Base-by-base conservation (phyloP, 2,888 invertebrate genomes). In the Baronia brevicornis region DNA sequence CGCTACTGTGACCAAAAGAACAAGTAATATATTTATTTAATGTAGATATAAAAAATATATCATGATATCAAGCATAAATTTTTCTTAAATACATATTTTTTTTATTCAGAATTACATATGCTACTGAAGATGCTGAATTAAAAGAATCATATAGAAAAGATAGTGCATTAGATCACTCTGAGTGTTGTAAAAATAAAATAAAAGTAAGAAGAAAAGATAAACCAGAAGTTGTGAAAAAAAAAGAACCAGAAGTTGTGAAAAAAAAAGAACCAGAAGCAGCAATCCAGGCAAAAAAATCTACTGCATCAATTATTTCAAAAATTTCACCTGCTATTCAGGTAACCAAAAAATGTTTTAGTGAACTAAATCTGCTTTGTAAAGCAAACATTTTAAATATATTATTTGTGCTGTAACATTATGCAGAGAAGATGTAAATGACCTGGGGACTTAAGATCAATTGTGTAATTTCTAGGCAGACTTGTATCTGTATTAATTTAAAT, bases 1-100 rank as follows among this genome's bases (percentile, higher is more conserved):
- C 88, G 91, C 36, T 92, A 88, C 59, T 88, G 89, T 42, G 85
- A 87, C 44, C 72, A 87, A 23, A 88, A 88, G 53, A 87, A 85
- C 43, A 78, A 77, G 87, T 88, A 71, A 67, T 9, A 10, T 15
- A 9, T 9, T 20, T 10, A 2, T 15, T 17, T 14, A 8, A 8
- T 2, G 13, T 68, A 56, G 10, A 24, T 18, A 13, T 17, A 15
- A 14, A 27, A 26, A 20, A 20, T n/a, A 5, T n/a, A 20, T 20
- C 20, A 4, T 20, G 20, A 20, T n/a, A n/a, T 8, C 9, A 8
- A 5, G 4, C 9, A 8, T 7, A 7, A 1, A 21, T 21, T 21
- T 21, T 21, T 21, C 10, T 82, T 84, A 39, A 20, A 2, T 18
- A 11, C 5, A 19, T 18, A 30, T 30, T 34, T n/a, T n/a, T 33